A percentile compares a stretch with the other conserved stretches of the same genome.
Evolutionary conservation across 1,140 invertebrate species (phyloP).

Genomic region (Thereuonema tuberculata): DNA sequence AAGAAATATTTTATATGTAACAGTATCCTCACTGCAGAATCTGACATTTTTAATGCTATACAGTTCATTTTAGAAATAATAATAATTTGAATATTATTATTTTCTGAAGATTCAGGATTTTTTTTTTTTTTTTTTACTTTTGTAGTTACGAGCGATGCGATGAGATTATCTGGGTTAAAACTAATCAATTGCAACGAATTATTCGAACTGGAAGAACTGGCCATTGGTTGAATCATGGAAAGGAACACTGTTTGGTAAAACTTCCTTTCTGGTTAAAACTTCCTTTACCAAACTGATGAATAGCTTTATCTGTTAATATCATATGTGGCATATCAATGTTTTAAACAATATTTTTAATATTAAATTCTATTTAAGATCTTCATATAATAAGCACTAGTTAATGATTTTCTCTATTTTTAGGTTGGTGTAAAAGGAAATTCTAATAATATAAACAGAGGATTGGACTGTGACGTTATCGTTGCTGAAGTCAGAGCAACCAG

Average conservation of each 20-base stretch:
- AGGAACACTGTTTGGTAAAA: conserved; percentile 85
- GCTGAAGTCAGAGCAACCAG: conserved; percentile 94
- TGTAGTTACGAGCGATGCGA: conserved; percentile 74
- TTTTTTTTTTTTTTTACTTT: no score
- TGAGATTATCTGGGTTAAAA: conserved; percentile 98
- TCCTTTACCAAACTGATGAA: conserved; percentile 3
- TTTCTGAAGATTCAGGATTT: no score
- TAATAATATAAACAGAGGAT: conserved; percentile 72
- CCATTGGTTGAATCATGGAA: conserved; percentile 97
- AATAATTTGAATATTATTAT: no score
- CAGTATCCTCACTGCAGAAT: no score
- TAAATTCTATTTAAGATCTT: not conserved
- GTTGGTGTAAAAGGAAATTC: conserved; percentile 92
- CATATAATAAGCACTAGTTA: not conserved
- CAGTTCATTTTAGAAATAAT: no score
- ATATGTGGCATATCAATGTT: no score
- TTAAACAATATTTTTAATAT: not conserved
- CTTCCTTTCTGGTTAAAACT: conserved; percentile 4
- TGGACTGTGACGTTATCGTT: conserved; percentile 96
- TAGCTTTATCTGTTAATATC: no score
- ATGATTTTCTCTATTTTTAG: conserved; percentile 23
- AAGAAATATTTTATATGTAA: no score
- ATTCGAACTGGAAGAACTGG: conserved; percentile 92
- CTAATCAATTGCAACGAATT: conserved; percentile 92
- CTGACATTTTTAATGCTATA: no score